These are phyloP conservation scores for Buathra laborator DNA, from an alignment of 2,888 invertebrate species.

Conservation along the genomic window DNA sequence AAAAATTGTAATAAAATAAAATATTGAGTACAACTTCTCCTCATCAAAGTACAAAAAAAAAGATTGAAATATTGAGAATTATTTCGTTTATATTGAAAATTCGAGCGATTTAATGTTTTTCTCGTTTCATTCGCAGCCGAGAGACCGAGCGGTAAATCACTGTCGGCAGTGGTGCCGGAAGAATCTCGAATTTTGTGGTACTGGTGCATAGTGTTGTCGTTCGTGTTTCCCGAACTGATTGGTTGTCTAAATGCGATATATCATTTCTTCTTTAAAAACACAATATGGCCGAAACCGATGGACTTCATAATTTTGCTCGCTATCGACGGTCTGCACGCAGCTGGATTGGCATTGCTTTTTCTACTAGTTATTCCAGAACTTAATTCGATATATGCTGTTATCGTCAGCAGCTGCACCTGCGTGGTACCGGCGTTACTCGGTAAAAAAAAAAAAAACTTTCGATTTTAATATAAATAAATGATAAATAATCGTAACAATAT, in stretches of 20 bases:
- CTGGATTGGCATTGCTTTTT: slow-evolving; percentile 92
- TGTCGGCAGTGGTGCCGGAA: slow-evolving; percentile 87
- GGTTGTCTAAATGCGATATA: slow-evolving; percentile 90
- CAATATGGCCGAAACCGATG: slow-evolving; percentile 86
- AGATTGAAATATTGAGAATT: no score
- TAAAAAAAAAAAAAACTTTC: slow-evolving; percentile 75
- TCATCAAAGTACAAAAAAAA: no score
- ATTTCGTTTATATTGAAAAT: not conserved
- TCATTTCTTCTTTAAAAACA: slow-evolving; percentile 91
- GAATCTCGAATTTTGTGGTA: slow-evolving; percentile 91
- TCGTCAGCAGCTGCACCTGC: slow-evolving; percentile 94
- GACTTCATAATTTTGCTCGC: slow-evolving; percentile 88
- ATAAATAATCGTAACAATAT: no score
- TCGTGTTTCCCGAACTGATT: slow-evolving; percentile 91
- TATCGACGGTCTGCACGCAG: slow-evolving; percentile 92
- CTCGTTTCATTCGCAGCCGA: slow-evolving; percentile 35
- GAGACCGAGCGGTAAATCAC: slow-evolving; percentile 87
- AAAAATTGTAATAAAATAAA: no score
- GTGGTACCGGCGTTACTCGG: slow-evolving; percentile 92
- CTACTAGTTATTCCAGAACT: slow-evolving; percentile 92
- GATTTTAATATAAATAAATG: no score
- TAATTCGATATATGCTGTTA: slow-evolving; percentile 93
- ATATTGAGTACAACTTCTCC: no score
- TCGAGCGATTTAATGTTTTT: slow-evolving; percentile 47
- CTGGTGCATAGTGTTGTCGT: slow-evolving; percentile 92